Base-by-base conservation (phyloP, 2,888 invertebrate species). In the Agrochola macilenta region DNA sequence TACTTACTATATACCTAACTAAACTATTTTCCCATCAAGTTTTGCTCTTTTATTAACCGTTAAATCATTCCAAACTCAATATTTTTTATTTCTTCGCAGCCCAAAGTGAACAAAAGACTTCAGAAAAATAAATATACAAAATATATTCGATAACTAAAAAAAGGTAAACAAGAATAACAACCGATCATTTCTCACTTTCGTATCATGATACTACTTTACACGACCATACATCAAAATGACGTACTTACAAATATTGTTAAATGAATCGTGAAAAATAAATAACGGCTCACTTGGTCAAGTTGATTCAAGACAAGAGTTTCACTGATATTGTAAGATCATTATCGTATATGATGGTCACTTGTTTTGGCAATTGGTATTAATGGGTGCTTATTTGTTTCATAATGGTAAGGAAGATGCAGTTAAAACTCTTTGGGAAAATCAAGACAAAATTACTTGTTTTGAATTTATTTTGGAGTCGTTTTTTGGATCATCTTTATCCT, bases 181-280 rank as follows among this genome's bases (percentile, higher is more conserved):
- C 68, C 74, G 49, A 66, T 76, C 81, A 88, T 82, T 79, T 82
- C 66, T 84, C 79, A 79, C 70, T 72, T 65, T 70, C 76, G 63
- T 79, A 83, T 80, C 81, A 75, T 77, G 83, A 82, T 83, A 81
- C 88, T 78, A 76, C 70, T 74, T 80, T 64, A 84, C 77, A 80
- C 81, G 66, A 71, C 35, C 70, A 79, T 88, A 88, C 71, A 89
- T 88, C 88, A 88, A 80, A 82, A 76, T 54, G 70, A 78, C 57
- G 80, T 78, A 84, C 82, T 82, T 79, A 85, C 83, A 85, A 88
- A 88, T 88, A 88, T 89, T 88, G 88, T 88, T 89, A 82, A 85
- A 88, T 88, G 88, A 85, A 61, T 68, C 87, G 88, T 88, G 80
- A 84, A 88, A 79, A 79, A 83, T 85, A 83, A 88, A 83, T 74